Evolutionary conservation across 2,797 vertebrate genomes (phyloP).

Genomic region (Platyrinchus mystaceus): DNA sequence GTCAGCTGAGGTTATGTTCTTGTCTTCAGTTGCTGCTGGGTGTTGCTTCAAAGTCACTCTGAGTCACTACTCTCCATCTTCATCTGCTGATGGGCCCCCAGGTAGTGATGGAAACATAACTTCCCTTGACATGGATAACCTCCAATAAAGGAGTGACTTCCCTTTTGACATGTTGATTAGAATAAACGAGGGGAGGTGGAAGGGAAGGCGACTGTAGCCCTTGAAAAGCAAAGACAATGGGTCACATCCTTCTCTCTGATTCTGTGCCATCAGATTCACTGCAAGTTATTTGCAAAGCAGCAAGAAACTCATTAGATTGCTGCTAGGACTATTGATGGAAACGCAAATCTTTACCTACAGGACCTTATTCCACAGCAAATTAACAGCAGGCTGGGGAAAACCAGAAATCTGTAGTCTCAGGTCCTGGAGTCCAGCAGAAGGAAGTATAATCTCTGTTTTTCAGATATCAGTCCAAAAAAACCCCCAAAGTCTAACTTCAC

Average conservation of each 20-base stretch:
- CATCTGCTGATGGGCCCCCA: constrained; percentile 58
- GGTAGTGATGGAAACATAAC: constrained; percentile 60
- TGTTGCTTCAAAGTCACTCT: constrained; percentile 58
- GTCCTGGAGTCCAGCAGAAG: background rate
- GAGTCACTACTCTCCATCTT: constrained; percentile 61
- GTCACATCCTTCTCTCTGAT: constrained; percentile 16
- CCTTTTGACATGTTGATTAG: constrained; percentile 11
- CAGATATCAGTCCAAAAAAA: background rate
- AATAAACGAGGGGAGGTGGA: background rate
- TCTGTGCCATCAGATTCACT: background rate
- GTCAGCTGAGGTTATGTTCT: constrained; percentile 41
- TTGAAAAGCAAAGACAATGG: background rate
- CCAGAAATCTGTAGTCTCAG: background rate
- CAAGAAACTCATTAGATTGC: constrained; percentile 26
- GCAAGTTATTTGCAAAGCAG: constrained; percentile 19
- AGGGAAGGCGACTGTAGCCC: background rate
- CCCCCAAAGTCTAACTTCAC: background rate
- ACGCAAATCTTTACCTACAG: constrained; percentile 42
- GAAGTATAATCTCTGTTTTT: background rate
- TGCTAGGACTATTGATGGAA: constrained; percentile 18
- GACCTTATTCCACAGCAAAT: background rate
- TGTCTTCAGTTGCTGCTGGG: constrained; percentile 35
- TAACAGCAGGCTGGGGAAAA: background rate
- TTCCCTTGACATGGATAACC: constrained; percentile 60
- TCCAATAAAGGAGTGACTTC: constrained; percentile 31